Conservation (phyloP, 2,797 vertebrate genomes). For the Coranthus polyacanthus region DNA sequence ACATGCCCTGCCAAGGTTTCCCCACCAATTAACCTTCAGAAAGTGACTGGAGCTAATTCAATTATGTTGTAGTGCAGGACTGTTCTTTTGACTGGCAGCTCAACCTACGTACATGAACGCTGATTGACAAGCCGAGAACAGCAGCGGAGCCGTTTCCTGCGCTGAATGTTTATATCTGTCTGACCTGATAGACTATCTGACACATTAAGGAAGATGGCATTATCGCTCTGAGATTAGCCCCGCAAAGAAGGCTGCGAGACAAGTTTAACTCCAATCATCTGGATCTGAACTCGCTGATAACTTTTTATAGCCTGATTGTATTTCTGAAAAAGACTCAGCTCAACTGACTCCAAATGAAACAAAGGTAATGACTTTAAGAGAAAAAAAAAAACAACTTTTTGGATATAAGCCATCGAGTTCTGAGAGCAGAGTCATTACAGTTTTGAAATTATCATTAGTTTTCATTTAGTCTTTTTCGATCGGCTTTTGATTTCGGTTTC, state of each 20-base stretch:
- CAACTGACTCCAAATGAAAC: no score
- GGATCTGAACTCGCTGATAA: slow-evolving; percentile 12
- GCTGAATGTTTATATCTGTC: slow-evolving; percentile 53
- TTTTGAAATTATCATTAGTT: no score
- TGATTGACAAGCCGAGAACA: slow-evolving; percentile 67
- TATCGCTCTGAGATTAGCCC: slow-evolving; percentile 64
- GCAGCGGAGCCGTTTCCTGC: slow-evolving; percentile 38
- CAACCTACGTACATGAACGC: slow-evolving; percentile 37
- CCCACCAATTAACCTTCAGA: slow-evolving; percentile 78
- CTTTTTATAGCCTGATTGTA: background rate
- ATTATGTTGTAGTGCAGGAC: slow-evolving; percentile 53
- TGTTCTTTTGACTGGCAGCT: slow-evolving; percentile 67
- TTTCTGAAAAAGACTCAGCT: background rate
- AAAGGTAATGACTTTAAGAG: no score
- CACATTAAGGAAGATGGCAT: slow-evolving; percentile 55
- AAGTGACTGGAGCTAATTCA: slow-evolving; percentile 73
- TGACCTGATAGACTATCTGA: slow-evolving; percentile 50
- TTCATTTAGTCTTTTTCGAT: no score
- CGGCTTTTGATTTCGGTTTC: no score
- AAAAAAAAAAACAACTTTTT: no score
- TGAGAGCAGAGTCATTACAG: no score
- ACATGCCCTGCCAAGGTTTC: slow-evolving; percentile 52
- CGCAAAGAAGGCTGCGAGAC: slow-evolving; percentile 14
- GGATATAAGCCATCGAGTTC: no score
- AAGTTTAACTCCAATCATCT: slow-evolving; percentile 42